Percentiles rank a stretch among this genome's conserved stretches.
Conservation (phyloP, 2,888 invertebrate genomes). For the Thyatira batis region DNA sequence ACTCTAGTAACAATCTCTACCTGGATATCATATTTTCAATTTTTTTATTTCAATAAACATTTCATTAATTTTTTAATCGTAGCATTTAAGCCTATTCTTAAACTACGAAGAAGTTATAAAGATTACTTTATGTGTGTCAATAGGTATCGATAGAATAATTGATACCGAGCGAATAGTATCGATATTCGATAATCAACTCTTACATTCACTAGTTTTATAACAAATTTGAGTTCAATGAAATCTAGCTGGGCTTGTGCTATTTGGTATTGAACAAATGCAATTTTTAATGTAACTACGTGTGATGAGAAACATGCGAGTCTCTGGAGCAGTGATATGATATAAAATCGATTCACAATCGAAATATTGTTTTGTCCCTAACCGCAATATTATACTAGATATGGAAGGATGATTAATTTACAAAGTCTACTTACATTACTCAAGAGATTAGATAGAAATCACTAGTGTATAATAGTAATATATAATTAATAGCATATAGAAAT, state of each 20-base stretch:
- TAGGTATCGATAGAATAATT: conserved; percentile 38
- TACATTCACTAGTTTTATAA: conserved; percentile 50
- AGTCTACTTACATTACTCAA: conserved; percentile 70
- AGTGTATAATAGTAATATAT: conserved; percentile 62
- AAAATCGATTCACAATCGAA: conserved; percentile 7
- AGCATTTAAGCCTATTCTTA: conserved; percentile 77
- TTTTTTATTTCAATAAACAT: conserved; percentile 72
- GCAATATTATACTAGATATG: conserved; percentile 33
- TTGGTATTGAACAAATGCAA: conserved; percentile 78
- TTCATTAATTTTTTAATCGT: conserved; percentile 62
- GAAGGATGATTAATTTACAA: conserved; percentile 76
- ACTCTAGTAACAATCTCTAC: conserved; percentile 81
- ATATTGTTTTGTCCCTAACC: conserved; percentile 14
- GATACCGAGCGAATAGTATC: conserved; percentile 35
- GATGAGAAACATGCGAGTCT: conserved; percentile 32
- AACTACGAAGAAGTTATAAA: conserved; percentile 74
- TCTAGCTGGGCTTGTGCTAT: conserved; percentile 73
- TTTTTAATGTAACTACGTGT: conserved; percentile 67
- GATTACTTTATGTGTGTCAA: conserved; percentile 43
- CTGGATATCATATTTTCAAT: conserved; percentile 67
- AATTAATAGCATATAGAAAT: conserved; percentile 58
- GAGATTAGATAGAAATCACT: conserved; percentile 74
- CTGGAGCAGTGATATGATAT: conserved; percentile 8
- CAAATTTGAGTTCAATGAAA: conserved; percentile 59
- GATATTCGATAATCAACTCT: conserved; percentile 41